Percentiles rank a stretch among this genome's conserved stretches.
These are phyloP conservation scores for Lochmaea crataegi DNA, from an alignment of 2,888 invertebrate species.

Conservation along the genomic window DNA sequence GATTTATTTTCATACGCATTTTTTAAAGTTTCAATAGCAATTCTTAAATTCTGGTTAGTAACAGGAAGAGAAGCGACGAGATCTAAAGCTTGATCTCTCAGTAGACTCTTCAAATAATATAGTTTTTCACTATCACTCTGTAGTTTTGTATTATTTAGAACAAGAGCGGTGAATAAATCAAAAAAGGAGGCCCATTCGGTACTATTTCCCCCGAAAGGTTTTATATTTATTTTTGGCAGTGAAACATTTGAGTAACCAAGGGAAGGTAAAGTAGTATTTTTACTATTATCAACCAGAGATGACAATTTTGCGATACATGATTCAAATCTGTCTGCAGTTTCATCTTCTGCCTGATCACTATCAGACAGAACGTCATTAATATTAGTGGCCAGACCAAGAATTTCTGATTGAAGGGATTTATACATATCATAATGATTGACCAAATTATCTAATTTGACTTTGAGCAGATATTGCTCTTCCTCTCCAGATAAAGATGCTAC, in stretches of 20 bases:
- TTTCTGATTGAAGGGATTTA: no score
- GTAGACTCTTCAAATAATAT: background rate
- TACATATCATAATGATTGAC: no score
- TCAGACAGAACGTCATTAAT: background rate
- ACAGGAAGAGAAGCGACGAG: background rate
- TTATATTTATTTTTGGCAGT: background rate
- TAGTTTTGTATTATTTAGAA: no score
- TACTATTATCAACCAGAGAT: background rate
- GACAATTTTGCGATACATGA: background rate
- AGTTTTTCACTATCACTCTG: background rate
- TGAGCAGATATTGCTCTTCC: no score
- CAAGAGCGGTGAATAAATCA: no score
- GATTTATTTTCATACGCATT: slow-evolving; percentile 2
- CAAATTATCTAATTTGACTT: no score
- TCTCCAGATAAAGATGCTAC: no score
- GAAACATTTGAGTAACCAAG: background rate
- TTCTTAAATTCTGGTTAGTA: background rate
- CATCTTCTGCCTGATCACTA: background rate
- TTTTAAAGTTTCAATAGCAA: background rate
- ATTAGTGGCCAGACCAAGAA: no score
- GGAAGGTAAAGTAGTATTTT: background rate
- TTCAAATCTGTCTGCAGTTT: background rate
- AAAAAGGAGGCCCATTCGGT: no score
- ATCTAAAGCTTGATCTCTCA: background rate
- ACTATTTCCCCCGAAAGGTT: background rate